Evolutionary conservation across 2,113 vertebrate species (phyloP).

Genomic region (Tonatia bakeri): DNA sequence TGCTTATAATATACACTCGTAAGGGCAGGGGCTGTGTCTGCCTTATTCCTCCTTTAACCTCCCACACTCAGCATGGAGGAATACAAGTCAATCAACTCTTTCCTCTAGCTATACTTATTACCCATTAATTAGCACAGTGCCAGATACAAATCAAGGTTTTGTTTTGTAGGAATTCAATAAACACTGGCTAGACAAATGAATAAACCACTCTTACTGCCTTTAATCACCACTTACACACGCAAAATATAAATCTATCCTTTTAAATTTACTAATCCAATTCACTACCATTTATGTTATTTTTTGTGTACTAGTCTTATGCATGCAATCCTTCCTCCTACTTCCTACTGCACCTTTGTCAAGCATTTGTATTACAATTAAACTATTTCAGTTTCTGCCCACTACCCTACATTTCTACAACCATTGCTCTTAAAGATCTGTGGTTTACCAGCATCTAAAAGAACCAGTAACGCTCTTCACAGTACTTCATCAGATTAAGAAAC

Average conservation of each 20-base stretch:
- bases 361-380: slow-evolving; percentile 7
- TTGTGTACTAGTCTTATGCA: neutral
- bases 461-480: neutral
- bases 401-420: neutral
- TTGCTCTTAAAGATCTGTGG: neutral
- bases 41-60: neutral
- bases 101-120: neutral
- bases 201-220: neutral
- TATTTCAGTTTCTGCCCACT: neutral
- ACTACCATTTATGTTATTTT: neutral
- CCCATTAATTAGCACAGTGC: no score
- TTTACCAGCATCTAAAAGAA: neutral
- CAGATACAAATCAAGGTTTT: slow-evolving; percentile 26
- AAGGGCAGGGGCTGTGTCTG: slow-evolving; percentile 15
- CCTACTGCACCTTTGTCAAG: neutral
- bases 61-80: neutral
- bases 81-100: neutral
- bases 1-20: neutral
- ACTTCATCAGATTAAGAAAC: neutral
- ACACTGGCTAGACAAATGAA: neutral
- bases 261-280: slow-evolving; percentile 2
- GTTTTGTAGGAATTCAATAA: neutral
- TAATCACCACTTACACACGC: neutral
- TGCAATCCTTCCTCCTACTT: neutral
- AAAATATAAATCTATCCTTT: slow-evolving; percentile 31